Evolutionary conservation across 2,888 invertebrate species (phyloP), one percentile per base, ranked within the genome.

Genomic region (Eledone cirrhosa): DNA sequence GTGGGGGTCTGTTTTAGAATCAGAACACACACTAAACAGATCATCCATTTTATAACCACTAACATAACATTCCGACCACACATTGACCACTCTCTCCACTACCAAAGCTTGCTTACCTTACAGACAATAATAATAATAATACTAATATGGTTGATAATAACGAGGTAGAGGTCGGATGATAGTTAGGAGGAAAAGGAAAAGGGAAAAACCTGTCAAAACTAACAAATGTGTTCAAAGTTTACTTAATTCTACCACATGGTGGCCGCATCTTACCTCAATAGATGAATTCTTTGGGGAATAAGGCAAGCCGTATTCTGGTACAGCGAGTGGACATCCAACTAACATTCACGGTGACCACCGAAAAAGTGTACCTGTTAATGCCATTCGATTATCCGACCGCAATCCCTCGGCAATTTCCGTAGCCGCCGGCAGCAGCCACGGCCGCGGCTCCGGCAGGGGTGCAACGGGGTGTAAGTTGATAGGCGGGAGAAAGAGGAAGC

Each of bases 331-430:
- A 72, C 72, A 72, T 72, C 72, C 72, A 72, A 41, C 72, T 41
- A 72, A 29, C 72, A 72, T 72, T 72, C 72, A 33, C 72, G 72
- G 72, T 72, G 72, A 72, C 72, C 72, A 72, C 72, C 72, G 72
- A 72, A 72, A 72, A 72, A 72, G 72, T 72, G 72, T 72, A 72
- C 72, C 72, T 72, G 72, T 72, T 72, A 72, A 72, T 41, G 41
- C 72, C 72, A 72, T 72, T 72, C 72, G 72, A 72, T 72, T 72
- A 72, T 72, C 72, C 72, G 72, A 72, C 72, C 72, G 72, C 72
- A 72, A 41, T 72, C 72, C 72, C 72, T 72, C 72, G 72, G 72
- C 72, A 72, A 72, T 72, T 72, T 72, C 72, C 72, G 72, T 72
- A 72, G 72, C 72, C 72, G 72, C 72, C 72, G 72, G 72, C 72